Conservation (phyloP, 2,113 vertebrate genomes). For the Sturnus vulgaris region DNA sequence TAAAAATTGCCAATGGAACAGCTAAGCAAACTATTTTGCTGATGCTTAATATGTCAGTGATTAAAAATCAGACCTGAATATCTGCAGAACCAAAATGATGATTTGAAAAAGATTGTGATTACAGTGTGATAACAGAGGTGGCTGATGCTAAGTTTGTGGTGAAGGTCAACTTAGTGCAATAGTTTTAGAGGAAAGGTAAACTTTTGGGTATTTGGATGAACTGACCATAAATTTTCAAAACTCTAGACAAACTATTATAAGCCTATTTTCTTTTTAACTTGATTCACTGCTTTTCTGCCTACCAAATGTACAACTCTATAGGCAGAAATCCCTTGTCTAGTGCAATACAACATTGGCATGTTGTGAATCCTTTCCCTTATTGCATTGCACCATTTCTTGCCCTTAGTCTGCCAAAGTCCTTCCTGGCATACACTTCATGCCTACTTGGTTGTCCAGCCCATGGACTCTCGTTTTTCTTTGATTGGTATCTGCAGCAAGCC, state of each 20-base stretch:
- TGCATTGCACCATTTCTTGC: background rate
- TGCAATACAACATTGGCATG: fast-evolving
- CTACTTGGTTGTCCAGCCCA: background rate
- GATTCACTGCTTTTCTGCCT: background rate
- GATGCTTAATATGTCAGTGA: slow-evolving; percentile 63
- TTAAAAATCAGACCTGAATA: slow-evolving; percentile 67
- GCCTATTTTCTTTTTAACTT: background rate
- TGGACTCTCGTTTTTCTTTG: background rate
- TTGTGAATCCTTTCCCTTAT: background rate
- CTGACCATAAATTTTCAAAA: background rate
- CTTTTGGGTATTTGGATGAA: background rate
- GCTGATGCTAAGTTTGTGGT: slow-evolving; percentile 10
- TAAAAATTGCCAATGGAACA: slow-evolving; percentile 46
- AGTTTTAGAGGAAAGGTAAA: background rate
- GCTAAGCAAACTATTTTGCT: slow-evolving; percentile 71
- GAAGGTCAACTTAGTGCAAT: slow-evolving; percentile 35
- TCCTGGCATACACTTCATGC: background rate
- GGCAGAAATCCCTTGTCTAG: background rate
- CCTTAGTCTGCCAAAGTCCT: background rate
- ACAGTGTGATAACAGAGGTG: slow-evolving; percentile 19
- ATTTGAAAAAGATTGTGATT: slow-evolving; percentile 61
- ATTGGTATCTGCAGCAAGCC: background rate
- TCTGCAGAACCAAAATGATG: slow-evolving; percentile 39
- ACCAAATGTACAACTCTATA: background rate
- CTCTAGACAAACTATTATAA: background rate